These are phyloP conservation scores for Sarcophaga carnaria DNA, from an alignment of 2,888 invertebrate genomes.

Conservation along the genomic window DNA sequence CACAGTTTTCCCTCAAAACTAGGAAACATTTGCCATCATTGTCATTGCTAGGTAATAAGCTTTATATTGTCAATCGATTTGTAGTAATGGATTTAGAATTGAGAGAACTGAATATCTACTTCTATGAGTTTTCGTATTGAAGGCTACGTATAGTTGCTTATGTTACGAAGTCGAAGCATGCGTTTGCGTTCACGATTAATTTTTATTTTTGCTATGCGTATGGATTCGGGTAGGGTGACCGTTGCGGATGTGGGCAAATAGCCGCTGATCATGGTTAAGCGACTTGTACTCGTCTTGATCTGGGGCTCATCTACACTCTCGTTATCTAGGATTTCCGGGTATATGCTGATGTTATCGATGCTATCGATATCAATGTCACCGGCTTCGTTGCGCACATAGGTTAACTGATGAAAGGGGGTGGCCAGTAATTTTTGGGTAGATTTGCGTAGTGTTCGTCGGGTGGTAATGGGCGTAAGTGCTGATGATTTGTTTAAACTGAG, in stretches of 20 bases:
- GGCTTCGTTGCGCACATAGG: constrained; percentile 77
- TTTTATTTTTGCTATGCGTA: constrained; percentile 78
- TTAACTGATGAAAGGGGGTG: constrained; percentile 77
- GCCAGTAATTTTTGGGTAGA: constrained; percentile 76
- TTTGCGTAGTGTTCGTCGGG: constrained; percentile 75
- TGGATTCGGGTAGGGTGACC: constrained; percentile 77
- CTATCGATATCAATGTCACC: constrained; percentile 79
- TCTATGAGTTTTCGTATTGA: constrained; percentile 10
- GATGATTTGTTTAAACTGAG: constrained; percentile 41
- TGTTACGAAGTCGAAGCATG: constrained; percentile 72
- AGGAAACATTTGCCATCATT: too few species aligned
- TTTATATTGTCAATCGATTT: too few species aligned
- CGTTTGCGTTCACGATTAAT: constrained; percentile 77
- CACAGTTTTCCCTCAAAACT: too few species aligned
- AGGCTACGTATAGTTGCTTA: constrained; percentile 72
- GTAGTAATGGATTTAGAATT: constrained; percentile 28
- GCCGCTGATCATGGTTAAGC: constrained; percentile 76
- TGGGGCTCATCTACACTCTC: constrained; percentile 61
- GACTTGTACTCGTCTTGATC: constrained; percentile 71
- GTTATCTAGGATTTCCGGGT: constrained; percentile 76
- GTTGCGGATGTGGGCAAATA: constrained; percentile 78
- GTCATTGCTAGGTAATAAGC: too few species aligned
- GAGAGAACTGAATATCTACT: background rate
- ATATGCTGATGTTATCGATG: constrained; percentile 78
- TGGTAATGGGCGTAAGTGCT: constrained; percentile 66